phyloP scores from a whole-genome alignment of 1,140 invertebrate species.

The Drosophila ficusphila region DNA sequence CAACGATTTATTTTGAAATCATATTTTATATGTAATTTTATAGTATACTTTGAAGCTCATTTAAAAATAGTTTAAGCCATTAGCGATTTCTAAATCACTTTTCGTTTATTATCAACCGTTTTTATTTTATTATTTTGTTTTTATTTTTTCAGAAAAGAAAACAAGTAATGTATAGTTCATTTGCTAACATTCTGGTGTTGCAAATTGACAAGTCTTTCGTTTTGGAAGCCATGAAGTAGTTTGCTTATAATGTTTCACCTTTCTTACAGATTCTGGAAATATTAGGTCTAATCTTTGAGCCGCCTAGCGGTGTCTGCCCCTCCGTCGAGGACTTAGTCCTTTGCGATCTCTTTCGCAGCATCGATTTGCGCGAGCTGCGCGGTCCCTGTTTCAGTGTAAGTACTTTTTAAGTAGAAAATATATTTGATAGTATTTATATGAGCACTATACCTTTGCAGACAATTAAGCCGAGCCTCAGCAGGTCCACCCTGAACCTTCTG shows the following conservation, averaged over 20 bases:
- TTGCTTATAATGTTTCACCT: neutral
- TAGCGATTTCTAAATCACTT: too few relatives aligned
- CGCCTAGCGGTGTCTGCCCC: constrained; percentile 87
- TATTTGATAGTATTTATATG: too few relatives aligned
- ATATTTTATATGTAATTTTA: neutral
- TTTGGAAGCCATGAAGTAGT: neutral
- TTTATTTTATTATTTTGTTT: constrained; percentile 1
- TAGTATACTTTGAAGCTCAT: too few relatives aligned
- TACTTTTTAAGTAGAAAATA: too few relatives aligned
- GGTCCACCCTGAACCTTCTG: constrained; percentile 79
- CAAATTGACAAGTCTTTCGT: neutral
- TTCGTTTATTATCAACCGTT: neutral
- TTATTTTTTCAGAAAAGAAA: constrained; percentile 5
- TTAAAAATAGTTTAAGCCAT: too few relatives aligned
- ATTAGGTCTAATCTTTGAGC: constrained; percentile 92
- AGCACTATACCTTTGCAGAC: constrained; percentile 42
- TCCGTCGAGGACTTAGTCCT: constrained; percentile 91
- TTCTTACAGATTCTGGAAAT: constrained; percentile 89
- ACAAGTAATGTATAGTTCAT: constrained; percentile 3
- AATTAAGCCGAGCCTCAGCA: constrained; percentile 83
- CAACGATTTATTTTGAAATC: too few relatives aligned
- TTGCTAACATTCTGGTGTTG: neutral
- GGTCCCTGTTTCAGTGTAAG: constrained; percentile 86
- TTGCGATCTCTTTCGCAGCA: constrained; percentile 93
- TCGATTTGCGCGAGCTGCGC: constrained; percentile 94